These are phyloP conservation scores for Acrocyrtus sp. DNA, from an alignment of 2,888 invertebrate genomes.

Conservation along the genomic window DNA sequence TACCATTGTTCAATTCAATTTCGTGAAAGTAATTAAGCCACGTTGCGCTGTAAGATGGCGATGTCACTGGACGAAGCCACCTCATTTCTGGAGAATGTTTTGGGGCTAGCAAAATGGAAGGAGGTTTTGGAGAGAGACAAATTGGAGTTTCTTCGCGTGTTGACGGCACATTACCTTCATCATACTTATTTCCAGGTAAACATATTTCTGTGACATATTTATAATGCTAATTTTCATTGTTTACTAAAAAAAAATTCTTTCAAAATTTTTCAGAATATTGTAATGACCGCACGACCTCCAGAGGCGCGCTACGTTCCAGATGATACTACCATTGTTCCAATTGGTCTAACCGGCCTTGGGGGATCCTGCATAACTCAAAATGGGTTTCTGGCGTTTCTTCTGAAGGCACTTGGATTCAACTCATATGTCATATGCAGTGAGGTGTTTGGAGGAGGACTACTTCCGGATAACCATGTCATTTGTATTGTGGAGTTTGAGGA, in stretches of 20 bases:
- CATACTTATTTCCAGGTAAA: slow-evolving; percentile 37
- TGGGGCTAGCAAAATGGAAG: slow-evolving; percentile 43
- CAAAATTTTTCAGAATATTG: slow-evolving; percentile 38
- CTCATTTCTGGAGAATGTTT: slow-evolving; percentile 23
- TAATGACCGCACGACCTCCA: slow-evolving; percentile 19
- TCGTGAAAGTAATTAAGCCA: slow-evolving; percentile 11
- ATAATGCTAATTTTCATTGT: neutral
- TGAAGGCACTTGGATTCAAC: slow-evolving; percentile 49
- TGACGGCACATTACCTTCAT: slow-evolving; percentile 26
- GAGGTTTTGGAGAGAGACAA: slow-evolving; percentile 26
- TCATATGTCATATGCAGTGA: slow-evolving; percentile 45
- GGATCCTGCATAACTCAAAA: slow-evolving; percentile 58
- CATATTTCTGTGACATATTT: slow-evolving; percentile 1
- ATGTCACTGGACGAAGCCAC: slow-evolving; percentile 22
- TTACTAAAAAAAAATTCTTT: neutral
- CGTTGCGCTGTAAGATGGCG: no score
- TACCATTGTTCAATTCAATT: slow-evolving; percentile 24
- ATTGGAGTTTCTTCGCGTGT: slow-evolving; percentile 31
- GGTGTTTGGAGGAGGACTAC: slow-evolving; percentile 30
- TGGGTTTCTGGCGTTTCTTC: slow-evolving; percentile 38
- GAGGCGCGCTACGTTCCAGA: slow-evolving; percentile 32
- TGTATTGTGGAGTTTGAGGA: slow-evolving; percentile 48
- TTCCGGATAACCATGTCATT: slow-evolving; percentile 49
- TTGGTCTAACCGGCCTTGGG: slow-evolving; percentile 42
- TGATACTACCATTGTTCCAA: slow-evolving; percentile 19